phyloP scores from a whole-genome alignment of 2,113 vertebrate genomes.

The Uria aalge region DNA sequence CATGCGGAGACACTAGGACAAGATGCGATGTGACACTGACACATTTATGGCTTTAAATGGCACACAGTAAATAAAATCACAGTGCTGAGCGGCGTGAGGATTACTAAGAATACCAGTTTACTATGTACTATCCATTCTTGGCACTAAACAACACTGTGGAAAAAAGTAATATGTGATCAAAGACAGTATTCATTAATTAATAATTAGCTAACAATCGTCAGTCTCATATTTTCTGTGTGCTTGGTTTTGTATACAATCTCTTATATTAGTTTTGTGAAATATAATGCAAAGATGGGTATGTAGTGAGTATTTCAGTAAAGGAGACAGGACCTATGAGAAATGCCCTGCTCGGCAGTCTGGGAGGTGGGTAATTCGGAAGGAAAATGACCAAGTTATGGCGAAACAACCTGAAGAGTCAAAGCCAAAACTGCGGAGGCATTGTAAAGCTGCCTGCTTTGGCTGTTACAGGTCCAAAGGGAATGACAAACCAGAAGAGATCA shows the following conservation, averaged over 20 bases:
- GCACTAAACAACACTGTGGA: neutral
- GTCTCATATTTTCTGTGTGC: neutral
- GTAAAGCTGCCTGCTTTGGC: neutral
- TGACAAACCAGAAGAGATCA: neutral
- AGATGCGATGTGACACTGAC: neutral
- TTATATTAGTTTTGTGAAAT: neutral
- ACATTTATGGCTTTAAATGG: neutral
- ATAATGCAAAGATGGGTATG: neutral
- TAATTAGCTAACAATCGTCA: neutral
- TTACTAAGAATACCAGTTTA: neutral
- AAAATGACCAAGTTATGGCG: neutral
- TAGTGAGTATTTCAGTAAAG: neutral
- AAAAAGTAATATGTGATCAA: neutral
- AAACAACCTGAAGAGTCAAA: neutral
- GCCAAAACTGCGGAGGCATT: neutral
- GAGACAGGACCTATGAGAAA: neutral
- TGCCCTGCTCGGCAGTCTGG: neutral
- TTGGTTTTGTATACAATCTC: neutral
- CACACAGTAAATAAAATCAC: neutral
- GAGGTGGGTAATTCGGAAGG: neutral
- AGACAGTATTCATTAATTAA: neutral
- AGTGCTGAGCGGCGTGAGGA: accelerated
- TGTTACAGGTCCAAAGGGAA: neutral
- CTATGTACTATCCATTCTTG: neutral
- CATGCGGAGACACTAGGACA: neutral